Conservation (phyloP, 1,140 invertebrate species). For the Drosophila ficusphila region DNA sequence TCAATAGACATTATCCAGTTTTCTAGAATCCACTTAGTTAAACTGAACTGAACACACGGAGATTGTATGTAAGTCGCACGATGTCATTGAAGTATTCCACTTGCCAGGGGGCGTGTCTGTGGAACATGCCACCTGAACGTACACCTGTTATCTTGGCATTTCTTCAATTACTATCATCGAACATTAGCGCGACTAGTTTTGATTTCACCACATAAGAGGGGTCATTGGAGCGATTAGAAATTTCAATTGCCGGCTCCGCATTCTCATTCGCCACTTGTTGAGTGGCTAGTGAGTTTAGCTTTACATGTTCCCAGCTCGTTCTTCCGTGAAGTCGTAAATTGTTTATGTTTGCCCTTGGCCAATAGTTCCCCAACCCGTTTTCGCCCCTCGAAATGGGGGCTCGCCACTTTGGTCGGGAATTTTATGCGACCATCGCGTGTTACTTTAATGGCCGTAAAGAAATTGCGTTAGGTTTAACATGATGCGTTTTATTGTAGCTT, state of each 20-base stretch:
- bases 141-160: conserved; percentile 25
- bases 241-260: conserved; percentile 4
- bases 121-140: conserved; percentile 44
- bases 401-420: conserved; percentile 8
- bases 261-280: conserved; percentile 12
- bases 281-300: neutral
- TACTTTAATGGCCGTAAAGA: conserved; percentile 31
- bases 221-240: neutral
- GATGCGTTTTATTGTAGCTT: conserved; percentile 33
- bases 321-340: conserved; percentile 60
- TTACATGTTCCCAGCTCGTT: conserved; percentile 20
- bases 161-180: conserved; percentile 31
- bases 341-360: conserved; percentile 36
- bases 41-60: neutral
- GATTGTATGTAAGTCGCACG: neutral
- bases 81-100: neutral
- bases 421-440: conserved; percentile 49
- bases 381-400: conserved; percentile 8
- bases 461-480: conserved; percentile 30
- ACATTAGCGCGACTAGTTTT: conserved; percentile 8
- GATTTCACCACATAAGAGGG: conserved; percentile 8
- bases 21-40: neutral
- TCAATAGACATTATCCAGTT: neutral
- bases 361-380: neutral
- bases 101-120: conserved; percentile 16